Base-by-base conservation (phyloP, 92 coral and sea anemone genomes). In the Siderastrea siderea region DNA sequence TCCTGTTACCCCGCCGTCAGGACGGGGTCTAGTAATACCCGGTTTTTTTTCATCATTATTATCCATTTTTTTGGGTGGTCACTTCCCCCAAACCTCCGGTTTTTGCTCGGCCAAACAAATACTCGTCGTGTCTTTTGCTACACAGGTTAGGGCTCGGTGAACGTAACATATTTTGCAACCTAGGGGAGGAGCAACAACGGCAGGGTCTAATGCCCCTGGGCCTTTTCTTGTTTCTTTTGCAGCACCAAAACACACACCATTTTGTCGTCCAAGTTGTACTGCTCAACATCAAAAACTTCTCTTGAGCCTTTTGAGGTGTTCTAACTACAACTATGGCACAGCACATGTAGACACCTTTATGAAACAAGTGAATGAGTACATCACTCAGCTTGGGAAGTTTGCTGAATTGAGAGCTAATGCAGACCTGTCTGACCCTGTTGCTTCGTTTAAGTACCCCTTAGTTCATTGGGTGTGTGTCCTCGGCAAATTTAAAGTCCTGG, bases 401-500 rank as follows among this genome's bases (percentile, higher is more conserved):
- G 66, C 87, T 4, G 62, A 54, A 3, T 43, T 64, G 8, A 46
- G 52, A 46, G 87, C 78, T 19, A 67, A 85, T 57, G 83, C 76
- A 1, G 84, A 77, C 84, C 47, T 85, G 1, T 77, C 77, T 9
- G 89, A 85, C 75, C 89, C 78, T 19, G 69, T 75, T 1, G 58
- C 47, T 65, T 46, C 68, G 12, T 85, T 85, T 55, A 51, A 74
- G 76, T 91, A 86, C 19, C 94, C 94, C 11, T 54, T 91, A 77
- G 74, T 91, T 6, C 94, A 91, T 84, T 91, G 94, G 94, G 94
- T 87, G 1, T 91, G 94, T 47, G 94, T 91, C 15, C 52, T 91
- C 58, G 94, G 94, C 14, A 91, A 91, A 74, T 77, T 17, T 58
- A 77, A 47, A 44, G 82, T 85, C 19, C 44, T 85, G 52, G 77